Conservation (phyloP, 1,140 invertebrate genomes). For the Hylaeus volcanicus region DNA sequence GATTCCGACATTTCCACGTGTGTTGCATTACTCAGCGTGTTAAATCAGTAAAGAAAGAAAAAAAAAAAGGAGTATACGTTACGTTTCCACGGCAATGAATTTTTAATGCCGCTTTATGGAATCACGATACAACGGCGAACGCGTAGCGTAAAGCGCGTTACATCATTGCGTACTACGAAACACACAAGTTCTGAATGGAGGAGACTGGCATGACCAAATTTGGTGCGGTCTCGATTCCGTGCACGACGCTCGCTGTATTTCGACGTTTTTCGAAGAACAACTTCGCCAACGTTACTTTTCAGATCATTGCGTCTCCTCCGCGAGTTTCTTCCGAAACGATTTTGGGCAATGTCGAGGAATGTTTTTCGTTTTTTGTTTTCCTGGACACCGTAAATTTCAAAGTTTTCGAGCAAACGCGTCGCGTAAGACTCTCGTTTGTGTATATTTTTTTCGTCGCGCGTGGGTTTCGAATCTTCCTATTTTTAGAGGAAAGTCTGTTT, state of each 20-base stretch:
- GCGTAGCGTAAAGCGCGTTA: slow-evolving; percentile 58
- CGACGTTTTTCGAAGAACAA: slow-evolving; percentile 18
- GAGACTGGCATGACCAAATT: slow-evolving; percentile 73
- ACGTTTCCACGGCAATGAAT: not conserved
- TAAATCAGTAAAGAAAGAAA: slow-evolving; percentile 11
- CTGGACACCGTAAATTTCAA: not conserved
- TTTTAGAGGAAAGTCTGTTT: slow-evolving; percentile 61
- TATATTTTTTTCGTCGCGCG: slow-evolving; percentile 2
- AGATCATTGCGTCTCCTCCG: not conserved
- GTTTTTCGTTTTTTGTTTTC: not conserved
- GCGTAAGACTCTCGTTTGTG: not conserved
- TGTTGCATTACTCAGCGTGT: slow-evolving; percentile 1
- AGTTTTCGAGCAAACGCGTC: not conserved
- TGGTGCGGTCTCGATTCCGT: slow-evolving; percentile 72
- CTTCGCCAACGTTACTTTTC: too few relatives aligned
- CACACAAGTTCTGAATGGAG: slow-evolving; percentile 66
- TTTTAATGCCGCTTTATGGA: not conserved
- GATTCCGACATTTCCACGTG: slow-evolving; percentile 14
- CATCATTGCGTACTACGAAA: slow-evolving; percentile 70
- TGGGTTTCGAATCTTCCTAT: slow-evolving; percentile 20
- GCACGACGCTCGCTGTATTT: slow-evolving; percentile 34
- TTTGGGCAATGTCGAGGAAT: not conserved
- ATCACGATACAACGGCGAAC: slow-evolving; percentile 32
- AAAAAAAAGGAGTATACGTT: not conserved
- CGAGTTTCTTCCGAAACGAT: not conserved